A percentile compares a stretch with the other conserved stretches of the same genome.
Conservation (phyloP, 2,113 vertebrate species). For the Daboia siamensis region DNA sequence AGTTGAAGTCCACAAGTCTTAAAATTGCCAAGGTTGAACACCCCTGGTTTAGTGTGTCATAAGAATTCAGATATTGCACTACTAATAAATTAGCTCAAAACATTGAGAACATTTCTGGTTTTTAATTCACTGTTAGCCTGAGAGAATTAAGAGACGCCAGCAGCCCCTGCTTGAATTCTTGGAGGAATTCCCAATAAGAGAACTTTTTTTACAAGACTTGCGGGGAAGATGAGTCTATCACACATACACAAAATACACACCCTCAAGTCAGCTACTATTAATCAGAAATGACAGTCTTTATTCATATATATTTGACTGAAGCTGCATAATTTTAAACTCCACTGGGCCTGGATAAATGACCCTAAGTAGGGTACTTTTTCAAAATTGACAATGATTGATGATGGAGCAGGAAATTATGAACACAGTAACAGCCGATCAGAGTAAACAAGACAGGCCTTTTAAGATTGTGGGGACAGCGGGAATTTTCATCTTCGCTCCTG, state of each 20-base stretch:
- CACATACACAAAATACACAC: not conserved
- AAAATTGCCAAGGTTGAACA: not conserved
- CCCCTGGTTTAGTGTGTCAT: not conserved
- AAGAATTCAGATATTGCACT: not conserved
- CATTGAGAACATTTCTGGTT: not conserved
- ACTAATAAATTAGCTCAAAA: not conserved
- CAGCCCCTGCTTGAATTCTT: conserved; percentile 44
- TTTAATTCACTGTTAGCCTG: conserved; percentile 9
- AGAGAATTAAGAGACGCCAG: conserved; percentile 40
- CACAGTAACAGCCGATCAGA: conserved; percentile 79
- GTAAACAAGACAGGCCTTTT: conserved; percentile 71
- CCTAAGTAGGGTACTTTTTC: conserved; percentile 86
- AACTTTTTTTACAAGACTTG: conserved; percentile 65
- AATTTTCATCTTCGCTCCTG: conserved; percentile 59
- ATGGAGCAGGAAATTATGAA: conserved; percentile 79
- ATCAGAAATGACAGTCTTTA: conserved; percentile 87
- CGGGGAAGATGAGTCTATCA: conserved; percentile 63
- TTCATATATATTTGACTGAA: conserved; percentile 88
- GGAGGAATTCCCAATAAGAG: conserved; percentile 64
- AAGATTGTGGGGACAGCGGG: conserved; percentile 43
- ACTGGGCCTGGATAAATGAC: conserved; percentile 90
- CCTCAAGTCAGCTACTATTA: conserved; percentile 78
- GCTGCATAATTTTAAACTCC: conserved; percentile 85
- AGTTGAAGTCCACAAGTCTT: not conserved
- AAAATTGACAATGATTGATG: conserved; percentile 91